Evolutionary conservation across 2,113 vertebrate genomes (phyloP), one percentile per base, ranked within the genome.

Genomic region (Poecile atricapillus): DNA sequence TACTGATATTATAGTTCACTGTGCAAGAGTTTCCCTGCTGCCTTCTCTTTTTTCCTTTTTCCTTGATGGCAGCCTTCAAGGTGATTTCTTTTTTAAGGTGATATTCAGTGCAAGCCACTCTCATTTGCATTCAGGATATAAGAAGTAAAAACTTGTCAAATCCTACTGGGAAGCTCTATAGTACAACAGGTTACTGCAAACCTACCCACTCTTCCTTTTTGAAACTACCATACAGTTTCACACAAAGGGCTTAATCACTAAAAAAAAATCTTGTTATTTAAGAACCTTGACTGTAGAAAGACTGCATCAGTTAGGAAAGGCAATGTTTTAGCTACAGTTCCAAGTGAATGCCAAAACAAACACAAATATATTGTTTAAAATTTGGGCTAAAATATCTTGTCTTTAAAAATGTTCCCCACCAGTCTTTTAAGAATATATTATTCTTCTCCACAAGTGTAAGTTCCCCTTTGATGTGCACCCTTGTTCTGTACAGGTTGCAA

Each of bases 401-500:
- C 39, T 30, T 90, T 83, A 84, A 43, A 39, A 70, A 74, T 56
- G 15, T 44, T 64, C 41, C 53, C 7, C 11, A 87, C 28, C 2
- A 33, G 10, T 10, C 14, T 87, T 70, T 63, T 74, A 82, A 79
- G 73, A 91, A 87, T 69, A 37, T 82, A 60, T 70, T 22, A 15
- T 53, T 87, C 31, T 73, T 55, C 90, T 80, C 59, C 49, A 64
- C 81, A 86, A 67, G 56, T 17, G 22, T 20, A 84, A 87, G 63
- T 92, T 70, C 62, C 28, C 65, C 31, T 93, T 93, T 89, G 64
- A 86, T 95, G 82, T 95, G 68, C 55, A 85, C 50, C 70, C 31
- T 95, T 69, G 79, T 91, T 95, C 97, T 97, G 69, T 62, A 73
- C 87, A 97, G 93, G 91, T 94, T 97, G 86, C 41, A 97, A 83